phyloP scores from a whole-genome alignment of 2,888 invertebrate species.

The Leptinotarsa rubiginosa region DNA sequence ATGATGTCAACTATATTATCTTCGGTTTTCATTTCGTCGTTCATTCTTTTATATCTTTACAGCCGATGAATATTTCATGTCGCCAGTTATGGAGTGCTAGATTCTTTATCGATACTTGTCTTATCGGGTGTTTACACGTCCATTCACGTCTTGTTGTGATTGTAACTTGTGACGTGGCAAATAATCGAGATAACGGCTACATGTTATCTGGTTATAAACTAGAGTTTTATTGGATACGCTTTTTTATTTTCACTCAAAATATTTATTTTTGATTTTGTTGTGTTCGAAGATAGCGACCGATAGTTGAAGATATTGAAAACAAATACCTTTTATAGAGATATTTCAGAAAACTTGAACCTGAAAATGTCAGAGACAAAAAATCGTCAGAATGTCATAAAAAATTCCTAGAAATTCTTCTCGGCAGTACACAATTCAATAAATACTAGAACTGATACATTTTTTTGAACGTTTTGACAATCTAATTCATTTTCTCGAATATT shows the following conservation, averaged over 20 bases:
- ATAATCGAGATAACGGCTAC: background rate
- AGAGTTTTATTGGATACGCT: background rate
- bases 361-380: too few species aligned
- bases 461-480: too few species aligned
- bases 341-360: too few species aligned
- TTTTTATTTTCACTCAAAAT: background rate
- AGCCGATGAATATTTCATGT: slow-evolving; percentile 10
- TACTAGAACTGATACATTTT: too few species aligned
- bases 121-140: slow-evolving; percentile 35
- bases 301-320: background rate
- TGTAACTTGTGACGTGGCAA: slow-evolving; percentile 1
- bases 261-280: background rate
- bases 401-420: too few species aligned
- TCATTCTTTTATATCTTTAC: slow-evolving; percentile 12
- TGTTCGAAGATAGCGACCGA: background rate
- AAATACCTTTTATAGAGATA: background rate
- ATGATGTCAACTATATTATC: background rate
- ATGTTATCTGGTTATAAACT: background rate
- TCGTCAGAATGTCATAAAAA: too few species aligned
- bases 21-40: background rate
- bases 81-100: background rate
- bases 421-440: too few species aligned
- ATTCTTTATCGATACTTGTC: slow-evolving; percentile 25
- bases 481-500: too few species aligned
- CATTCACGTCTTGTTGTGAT: slow-evolving; percentile 33